phyloP scores from a whole-genome alignment of 2,888 invertebrate genomes.

The Nebria brevicollis region DNA sequence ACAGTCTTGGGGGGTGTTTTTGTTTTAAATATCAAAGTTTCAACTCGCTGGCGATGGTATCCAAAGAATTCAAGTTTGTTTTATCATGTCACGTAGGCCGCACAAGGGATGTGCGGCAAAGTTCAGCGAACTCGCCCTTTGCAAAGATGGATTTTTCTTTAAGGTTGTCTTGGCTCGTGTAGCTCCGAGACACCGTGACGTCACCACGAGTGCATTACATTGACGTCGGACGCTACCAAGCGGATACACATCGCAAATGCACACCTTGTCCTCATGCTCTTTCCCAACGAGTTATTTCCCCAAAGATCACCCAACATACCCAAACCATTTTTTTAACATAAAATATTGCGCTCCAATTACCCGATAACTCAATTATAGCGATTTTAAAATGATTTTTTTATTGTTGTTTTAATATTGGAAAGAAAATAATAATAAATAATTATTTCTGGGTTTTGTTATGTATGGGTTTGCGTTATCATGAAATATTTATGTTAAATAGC shows the following conservation, averaged over 20 bases:
- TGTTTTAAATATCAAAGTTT: background rate
- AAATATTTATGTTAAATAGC: too few species aligned
- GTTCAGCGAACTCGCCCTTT: background rate
- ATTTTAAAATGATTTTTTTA: too few species aligned
- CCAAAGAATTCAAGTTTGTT: background rate
- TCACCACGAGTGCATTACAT: background rate
- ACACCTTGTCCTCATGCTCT: background rate
- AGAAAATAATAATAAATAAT: too few species aligned
- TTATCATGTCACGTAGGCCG: background rate
- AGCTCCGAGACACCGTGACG: background rate
- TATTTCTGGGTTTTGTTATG: too few species aligned
- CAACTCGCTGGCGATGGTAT: background rate
- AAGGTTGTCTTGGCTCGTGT: background rate
- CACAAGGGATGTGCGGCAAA: background rate
- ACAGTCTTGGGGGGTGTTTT: too few species aligned
- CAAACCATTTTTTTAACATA: too few species aligned
- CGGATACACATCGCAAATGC: background rate
- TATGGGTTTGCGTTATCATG: too few species aligned
- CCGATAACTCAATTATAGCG: too few species aligned
- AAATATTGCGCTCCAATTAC: too few species aligned
- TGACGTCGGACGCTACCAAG: background rate
- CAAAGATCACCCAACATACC: background rate
- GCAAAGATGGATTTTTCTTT: background rate
- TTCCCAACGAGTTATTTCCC: background rate
- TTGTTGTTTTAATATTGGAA: too few species aligned